A percentile compares a stretch with the other conserved stretches of the same genome.
These are phyloP conservation scores for Chrysopilus asiliformis DNA, from an alignment of 2,888 invertebrate genomes.

Conservation along the genomic window DNA sequence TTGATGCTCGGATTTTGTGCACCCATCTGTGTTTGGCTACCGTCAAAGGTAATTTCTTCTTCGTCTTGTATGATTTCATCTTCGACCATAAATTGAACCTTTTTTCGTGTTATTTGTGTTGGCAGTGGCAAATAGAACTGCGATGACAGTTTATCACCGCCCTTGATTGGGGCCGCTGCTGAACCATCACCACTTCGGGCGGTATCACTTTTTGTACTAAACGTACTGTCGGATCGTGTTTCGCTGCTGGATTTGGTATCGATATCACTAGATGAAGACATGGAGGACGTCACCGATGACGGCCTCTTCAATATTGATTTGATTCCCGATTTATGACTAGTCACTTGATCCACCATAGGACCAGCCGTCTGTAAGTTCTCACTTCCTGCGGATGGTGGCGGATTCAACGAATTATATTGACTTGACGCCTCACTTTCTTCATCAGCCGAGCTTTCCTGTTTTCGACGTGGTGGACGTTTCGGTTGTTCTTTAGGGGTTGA, in stretches of 20 bases:
- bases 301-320: conserved; percentile 49
- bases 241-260: conserved; percentile 20
- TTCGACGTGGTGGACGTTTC: conserved; percentile 29
- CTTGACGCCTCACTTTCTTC: conserved; percentile 4
- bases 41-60: conserved; percentile 11
- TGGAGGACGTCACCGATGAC: conserved; percentile 31
- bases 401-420: not conserved
- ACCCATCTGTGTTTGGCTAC: too few relatives aligned
- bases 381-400: not conserved
- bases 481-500: conserved; percentile 16
- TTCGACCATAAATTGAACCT: conserved; percentile 59
- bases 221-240: conserved; percentile 1
- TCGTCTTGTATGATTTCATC: conserved; percentile 35
- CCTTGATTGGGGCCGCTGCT: not conserved
- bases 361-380: too few relatives aligned
- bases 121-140: conserved; percentile 51
- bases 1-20: too few relatives aligned
- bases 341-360: conserved; percentile 3
- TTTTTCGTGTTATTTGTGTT: conserved; percentile 50
- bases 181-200: conserved; percentile 12
- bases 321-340: conserved; percentile 26
- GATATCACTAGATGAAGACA: conserved; percentile 28
- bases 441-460: conserved; percentile 14
- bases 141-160: conserved; percentile 29
- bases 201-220: conserved; percentile 7